Base-by-base conservation (phyloP, 2,113 vertebrate genomes). In the Melanocharis versteri region DNA sequence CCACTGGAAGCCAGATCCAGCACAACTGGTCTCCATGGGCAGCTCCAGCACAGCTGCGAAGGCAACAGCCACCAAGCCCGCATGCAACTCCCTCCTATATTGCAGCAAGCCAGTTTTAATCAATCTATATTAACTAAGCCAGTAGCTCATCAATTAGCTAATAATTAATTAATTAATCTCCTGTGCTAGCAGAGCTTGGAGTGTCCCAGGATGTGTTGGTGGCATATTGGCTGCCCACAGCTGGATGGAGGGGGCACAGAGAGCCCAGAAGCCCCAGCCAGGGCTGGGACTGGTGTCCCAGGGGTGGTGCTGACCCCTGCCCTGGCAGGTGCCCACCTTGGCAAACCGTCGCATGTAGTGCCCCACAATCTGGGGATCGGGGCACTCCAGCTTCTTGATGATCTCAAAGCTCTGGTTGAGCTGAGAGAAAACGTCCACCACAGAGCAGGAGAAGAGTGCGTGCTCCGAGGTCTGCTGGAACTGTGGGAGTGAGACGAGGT, bases 351-450 rank as follows among this genome's bases (percentile, higher is more conserved):
- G 98, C 99, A 99, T 99, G 97, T 99, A 99, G 96, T 99, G 99
- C 30, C 99, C 99, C 15, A 99, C 99, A 1, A 99, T 99, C 97
- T 99, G 99, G 3, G 99, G 99, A 88, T 99, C 99, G 0, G 99
- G 99, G 80, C 99, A 99, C 97, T 99, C 99, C 1, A 99, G 96
- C 92, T 99, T 99, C 96, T 99, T 99, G 97, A 99, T 99, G 97
- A 99, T 99, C 97, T 99, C 99, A 7, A 99, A 99, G 97, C 99
- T 99, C 98, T 99, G 99, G 97, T 99, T 99, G 95, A 99, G 99
- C 96, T 99, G 99, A 47, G 99, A 99, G 97, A 99, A 99, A 83
- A 99, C 99, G 0, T 99, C 99, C 96, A 99, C 99, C 96, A 99
- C 99, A 0, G 99, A 99, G 96, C 99, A 99, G 87, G 99, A 99